Conservation (phyloP, 2,888 invertebrate genomes). For the Lasiommata megera region DNA sequence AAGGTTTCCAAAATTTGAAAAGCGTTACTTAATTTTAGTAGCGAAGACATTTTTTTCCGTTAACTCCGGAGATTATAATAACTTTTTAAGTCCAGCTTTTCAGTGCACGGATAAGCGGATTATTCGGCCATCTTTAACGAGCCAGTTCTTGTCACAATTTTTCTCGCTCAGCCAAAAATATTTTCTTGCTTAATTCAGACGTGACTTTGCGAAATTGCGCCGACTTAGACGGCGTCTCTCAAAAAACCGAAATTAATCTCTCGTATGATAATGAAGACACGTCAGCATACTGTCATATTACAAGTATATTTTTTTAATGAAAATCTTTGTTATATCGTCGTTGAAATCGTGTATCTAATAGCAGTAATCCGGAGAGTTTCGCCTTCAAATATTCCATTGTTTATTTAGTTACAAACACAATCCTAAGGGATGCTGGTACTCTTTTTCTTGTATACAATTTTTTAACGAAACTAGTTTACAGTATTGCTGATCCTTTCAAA, state of each 20-base stretch:
- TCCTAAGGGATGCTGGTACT: too few relatives aligned
- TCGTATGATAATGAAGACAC: conserved; percentile 14
- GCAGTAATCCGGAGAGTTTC: too few relatives aligned
- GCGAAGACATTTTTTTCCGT: background rate
- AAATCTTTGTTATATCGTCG: too few relatives aligned
- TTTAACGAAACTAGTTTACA: too few relatives aligned
- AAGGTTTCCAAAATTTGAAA: background rate
- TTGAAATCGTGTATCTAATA: too few relatives aligned
- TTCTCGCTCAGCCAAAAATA: conserved; percentile 19
- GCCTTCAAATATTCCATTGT: too few relatives aligned
- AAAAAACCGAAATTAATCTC: conserved; percentile 21
- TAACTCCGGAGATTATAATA: background rate
- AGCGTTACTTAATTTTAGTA: background rate
- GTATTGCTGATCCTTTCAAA: too few relatives aligned
- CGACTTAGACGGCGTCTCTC: conserved; percentile 19
- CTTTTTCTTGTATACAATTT: too few relatives aligned
- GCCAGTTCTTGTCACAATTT: conserved; percentile 19
- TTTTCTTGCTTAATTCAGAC: conserved; percentile 21
- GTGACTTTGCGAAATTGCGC: conserved; percentile 23
- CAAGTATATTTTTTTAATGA: background rate
- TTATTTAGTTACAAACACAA: too few relatives aligned
- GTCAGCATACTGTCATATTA: conserved; percentile 5
- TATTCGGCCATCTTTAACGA: conserved; percentile 22
- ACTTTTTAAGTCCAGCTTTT: conserved; percentile 15
- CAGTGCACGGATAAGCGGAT: conserved; percentile 18